Evolutionary conservation across 2,888 invertebrate species (phyloP), one percentile per base, ranked within the genome.

Genomic region (Micoletzkya japonica): DNA sequence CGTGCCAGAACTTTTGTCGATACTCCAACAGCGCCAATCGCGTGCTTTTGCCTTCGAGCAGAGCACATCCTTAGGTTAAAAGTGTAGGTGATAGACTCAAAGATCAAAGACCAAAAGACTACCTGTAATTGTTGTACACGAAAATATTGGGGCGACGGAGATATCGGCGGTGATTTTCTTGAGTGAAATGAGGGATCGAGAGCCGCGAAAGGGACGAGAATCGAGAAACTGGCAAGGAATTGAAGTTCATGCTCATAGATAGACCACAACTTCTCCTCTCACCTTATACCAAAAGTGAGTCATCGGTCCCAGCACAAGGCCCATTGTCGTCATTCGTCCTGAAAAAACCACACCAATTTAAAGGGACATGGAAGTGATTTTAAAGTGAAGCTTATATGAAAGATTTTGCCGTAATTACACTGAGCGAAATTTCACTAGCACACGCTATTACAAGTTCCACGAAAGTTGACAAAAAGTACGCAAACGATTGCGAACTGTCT

Each of bases 21-120:
- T 76, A 76, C 54, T 76, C 76, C 4, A 36, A 20, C 37, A 76
- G 64, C 1, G 76, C 71, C 4, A 32, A 73, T 1, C 32, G 17
- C 14, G 52, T 59, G 17, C 73, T 73, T 37, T 72, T 72, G 30
- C 76, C 76, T 57, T 76, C 76, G 28, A 76, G 71, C 6, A 76
- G 34, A 2, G 74, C 74, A 10, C 67, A 59, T 3, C 73, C 72
- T 72, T 39, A 30, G 1, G 28, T 0, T 1, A 24, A n/a, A 28
- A 26, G 10, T 37, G n/a, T 2, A 1, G n/a, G 26, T 10, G 3
- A 59, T 7, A 30, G 6, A 14, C 32, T 1, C 28, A n/a, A 58
- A 58, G 7, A 39, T 39, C 39, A 54, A 14, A 7, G 54, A 17
- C 26, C 26, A 17, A 54, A n/a, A 52, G 52, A 30, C 26, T 17